Conservation (phyloP, 2,888 invertebrate species). For the Baccha elongata region DNA sequence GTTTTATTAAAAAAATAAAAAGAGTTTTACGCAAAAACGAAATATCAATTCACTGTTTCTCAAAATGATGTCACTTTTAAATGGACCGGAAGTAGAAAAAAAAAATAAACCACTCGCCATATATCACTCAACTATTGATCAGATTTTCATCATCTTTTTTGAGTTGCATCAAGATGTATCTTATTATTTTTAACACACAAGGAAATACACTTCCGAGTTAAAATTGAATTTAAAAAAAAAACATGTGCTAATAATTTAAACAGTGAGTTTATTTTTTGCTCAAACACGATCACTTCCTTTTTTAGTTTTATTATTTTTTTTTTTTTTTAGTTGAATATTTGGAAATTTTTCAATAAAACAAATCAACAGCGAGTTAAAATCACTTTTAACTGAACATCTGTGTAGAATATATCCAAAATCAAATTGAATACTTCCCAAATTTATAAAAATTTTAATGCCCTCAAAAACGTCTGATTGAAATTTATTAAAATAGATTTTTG, state of each 20-base stretch:
- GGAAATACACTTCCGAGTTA: conserved; percentile 33
- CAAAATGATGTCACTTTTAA: conserved; percentile 9
- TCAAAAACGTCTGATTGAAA: conserved; percentile 45
- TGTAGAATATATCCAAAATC: conserved; percentile 40
- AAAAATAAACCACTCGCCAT: conserved; percentile 4
- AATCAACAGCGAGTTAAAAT: conserved; percentile 24
- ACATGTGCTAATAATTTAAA: conserved; percentile 54
- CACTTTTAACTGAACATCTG: conserved; percentile 55
- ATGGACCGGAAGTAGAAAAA: conserved; percentile 19
- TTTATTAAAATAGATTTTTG: conserved; percentile 58
- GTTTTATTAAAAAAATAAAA: conserved; percentile 10
- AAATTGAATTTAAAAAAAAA: conserved; percentile 31
- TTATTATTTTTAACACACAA: neutral
- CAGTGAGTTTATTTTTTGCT: neutral
- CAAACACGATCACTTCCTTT: conserved; percentile 29
- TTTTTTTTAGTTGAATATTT: conserved; percentile 15
- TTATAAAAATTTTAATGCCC: conserved; percentile 37
- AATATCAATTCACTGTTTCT: conserved; percentile 25
- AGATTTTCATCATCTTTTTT: conserved; percentile 46
- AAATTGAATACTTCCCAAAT: conserved; percentile 59
- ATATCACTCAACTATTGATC: conserved; percentile 51
- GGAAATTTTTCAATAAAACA: conserved; percentile 26
- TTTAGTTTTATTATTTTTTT: neutral
- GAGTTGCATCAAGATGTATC: neutral
- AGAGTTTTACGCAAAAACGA: neutral